These are phyloP conservation scores for Okapia johnstoni DNA, from an alignment of 2,113 vertebrate species.

Conservation along the genomic window DNA sequence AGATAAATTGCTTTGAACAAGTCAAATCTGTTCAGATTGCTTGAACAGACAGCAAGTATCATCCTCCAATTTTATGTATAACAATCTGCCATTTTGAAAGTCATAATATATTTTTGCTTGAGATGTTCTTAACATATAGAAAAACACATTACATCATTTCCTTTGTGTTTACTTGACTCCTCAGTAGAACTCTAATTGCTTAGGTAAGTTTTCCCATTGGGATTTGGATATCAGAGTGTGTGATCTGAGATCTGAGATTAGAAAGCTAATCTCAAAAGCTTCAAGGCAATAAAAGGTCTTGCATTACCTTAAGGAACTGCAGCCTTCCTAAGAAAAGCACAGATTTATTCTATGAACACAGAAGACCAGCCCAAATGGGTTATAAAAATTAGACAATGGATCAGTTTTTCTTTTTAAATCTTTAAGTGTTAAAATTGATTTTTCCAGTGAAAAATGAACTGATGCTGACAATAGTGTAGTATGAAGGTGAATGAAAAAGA, in stretches of 20 bases:
- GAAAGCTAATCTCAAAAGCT: neutral
- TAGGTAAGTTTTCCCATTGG: neutral
- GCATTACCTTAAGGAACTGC: neutral
- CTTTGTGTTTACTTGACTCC: neutral
- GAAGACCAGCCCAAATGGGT: fast-evolving
- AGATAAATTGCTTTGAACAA: neutral
- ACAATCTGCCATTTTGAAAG: neutral
- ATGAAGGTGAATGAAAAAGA: neutral
- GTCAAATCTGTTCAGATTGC: neutral
- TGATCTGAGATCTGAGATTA: neutral
- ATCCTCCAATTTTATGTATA: neutral
- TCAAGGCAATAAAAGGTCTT: neutral
- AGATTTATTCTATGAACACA: neutral
- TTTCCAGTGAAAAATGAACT: neutral
- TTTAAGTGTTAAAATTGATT: neutral
- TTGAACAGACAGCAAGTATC: neutral
- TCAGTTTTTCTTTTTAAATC: neutral
- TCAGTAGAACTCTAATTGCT: neutral
- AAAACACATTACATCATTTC: neutral
- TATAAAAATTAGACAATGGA: neutral
- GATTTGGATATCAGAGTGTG: neutral
- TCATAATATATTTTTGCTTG: neutral
- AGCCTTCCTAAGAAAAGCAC: neutral
- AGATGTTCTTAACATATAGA: neutral
- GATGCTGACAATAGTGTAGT: neutral